Evolutionary conservation across 2,888 invertebrate genomes (phyloP), one percentile per base, ranked within the genome.

Genomic region (Drosophila incognita): DNA sequence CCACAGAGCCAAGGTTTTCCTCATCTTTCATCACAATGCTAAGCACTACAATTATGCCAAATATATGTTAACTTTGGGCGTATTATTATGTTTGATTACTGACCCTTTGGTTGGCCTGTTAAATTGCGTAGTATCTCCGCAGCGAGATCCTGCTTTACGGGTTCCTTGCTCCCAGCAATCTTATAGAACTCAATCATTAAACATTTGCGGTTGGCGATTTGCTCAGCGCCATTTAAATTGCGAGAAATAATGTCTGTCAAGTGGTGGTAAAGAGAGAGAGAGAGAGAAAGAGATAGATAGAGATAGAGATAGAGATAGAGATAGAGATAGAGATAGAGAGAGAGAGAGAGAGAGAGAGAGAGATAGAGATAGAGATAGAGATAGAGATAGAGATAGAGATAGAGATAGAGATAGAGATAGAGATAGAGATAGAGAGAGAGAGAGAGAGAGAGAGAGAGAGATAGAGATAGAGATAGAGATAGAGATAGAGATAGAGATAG

Each of bases 161-260:
- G 5, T 7, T 83, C 84, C 4, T 65, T 67, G 10, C 64, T 42
- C 0, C 54, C 29, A 1, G 91, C 18, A n/a, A 92, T 90, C 61
- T 60, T 74, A 36, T 92, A 92, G 31, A 92, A 86, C 35, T 91
- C 86, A 6, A 76, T 60, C 31, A 87, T 56, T n/a, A 92, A 57
- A 33, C 85, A 84, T 51, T 78, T 71, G 13, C 74, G 74, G 5
- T 72, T 62, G 4, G 76, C 75, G 24, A 92, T 91, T 8, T 79
- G 33, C 38, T 77, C 64, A 0, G 90, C 90, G 1, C 91, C 92
- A 76, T 82, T 81, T 4, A 81, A 61, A 60, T 84, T 81, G 0
- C 76, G 73, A 1, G 91, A 87, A 0, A 90, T 58, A 21, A 88
- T 78, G 58, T 83, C 90, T 90, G 27, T 10, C 3, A 21, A 42